Base-by-base conservation (phyloP, 2,797 vertebrate species). In the Okamejei kenojei region DNA sequence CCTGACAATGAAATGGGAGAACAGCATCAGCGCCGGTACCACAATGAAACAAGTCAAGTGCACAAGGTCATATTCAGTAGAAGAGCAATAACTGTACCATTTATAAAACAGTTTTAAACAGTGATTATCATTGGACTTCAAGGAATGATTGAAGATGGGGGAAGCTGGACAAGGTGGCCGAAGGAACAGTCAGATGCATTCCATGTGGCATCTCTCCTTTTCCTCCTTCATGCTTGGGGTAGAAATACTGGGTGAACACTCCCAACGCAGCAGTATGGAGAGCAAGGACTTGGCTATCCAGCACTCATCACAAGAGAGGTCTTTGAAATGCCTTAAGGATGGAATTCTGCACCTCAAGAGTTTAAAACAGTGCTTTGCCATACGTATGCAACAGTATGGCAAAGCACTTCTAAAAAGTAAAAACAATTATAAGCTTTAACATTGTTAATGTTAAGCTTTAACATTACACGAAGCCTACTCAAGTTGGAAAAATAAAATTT, bases 1-100 rank as follows among this genome's bases (percentile, higher is more conserved):
- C 94, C 96, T 96, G 95, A 91, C 93, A 94, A 95, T 86, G 95
- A 35, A 65, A 68, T 80, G 61, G 58, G n/a, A 63, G 19, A 45
- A 73, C 74, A 92, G 68, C 10, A 92, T 11, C 35, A 74, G 38
- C 7, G 35, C 65, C 45, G 73, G 68, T 19, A 91, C 11, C 38
- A 45, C 71, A 92, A 29, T 0, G 5, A 92, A 13, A 29, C n/a
- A 65, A 29, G n/a, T 32, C 21, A 45, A 32, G 7, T 15, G 7
- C 35, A 1, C 61, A 65, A 63, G 6, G 6, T 86, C 82, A 86
- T 45, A 45, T 45, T 45, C 45, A 45, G 2, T 45, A 45, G 45
- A 45, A 45, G 45, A 45, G 78, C 38, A 54, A 38, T 21, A 61
- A n/a, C 15, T 17, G 7, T n/a, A 19, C 63, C 61, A 32, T 17